phyloP scores from a whole-genome alignment of 2,888 invertebrate genomes.

The Brachyopa scutellaris region DNA sequence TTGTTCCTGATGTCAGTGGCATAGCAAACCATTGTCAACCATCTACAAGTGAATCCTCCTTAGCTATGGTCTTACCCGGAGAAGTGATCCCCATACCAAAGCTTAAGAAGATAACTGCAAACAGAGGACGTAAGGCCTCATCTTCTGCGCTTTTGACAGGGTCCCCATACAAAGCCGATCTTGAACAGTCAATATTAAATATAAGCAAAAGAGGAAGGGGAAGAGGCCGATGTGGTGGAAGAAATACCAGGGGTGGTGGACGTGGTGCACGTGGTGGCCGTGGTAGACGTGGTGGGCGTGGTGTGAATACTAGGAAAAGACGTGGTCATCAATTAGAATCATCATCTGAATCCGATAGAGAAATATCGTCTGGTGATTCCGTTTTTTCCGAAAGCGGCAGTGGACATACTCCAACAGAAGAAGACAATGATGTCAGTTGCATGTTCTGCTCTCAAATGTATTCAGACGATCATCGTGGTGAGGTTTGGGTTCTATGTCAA shows the following conservation, averaged over 20 bases:
- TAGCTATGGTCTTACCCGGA: conserved; percentile 4
- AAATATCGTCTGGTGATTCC: conserved; percentile 8
- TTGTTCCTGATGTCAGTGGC: conserved; percentile 12
- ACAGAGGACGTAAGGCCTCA: conserved; percentile 21
- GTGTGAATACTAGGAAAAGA: no score
- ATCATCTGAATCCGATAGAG: conserved; percentile 8
- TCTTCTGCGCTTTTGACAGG: conserved; percentile 10
- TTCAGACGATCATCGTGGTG: conserved; percentile 28
- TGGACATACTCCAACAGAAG: no score
- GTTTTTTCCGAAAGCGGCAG: no score
- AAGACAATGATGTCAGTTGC: conserved; percentile 1
- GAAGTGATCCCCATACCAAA: conserved; percentile 29
- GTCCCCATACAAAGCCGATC: no score
- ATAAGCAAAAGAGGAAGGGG: not conserved
- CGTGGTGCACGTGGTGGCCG: not conserved
- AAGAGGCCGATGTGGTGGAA: not conserved
- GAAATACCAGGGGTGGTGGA: conserved; percentile 4
- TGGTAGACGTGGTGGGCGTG: conserved; percentile 11
- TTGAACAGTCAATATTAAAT: not conserved
- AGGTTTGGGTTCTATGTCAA: conserved; percentile 20
- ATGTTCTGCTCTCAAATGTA: conserved; percentile 26
- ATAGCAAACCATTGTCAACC: conserved; percentile 13
- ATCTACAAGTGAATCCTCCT: conserved; percentile 14
- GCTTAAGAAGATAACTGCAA: conserved; percentile 16
- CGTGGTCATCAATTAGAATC: conserved; percentile 3